Percentiles rank a stretch among this genome's conserved stretches.
Evolutionary conservation across 2,888 invertebrate species (phyloP).

Genomic region (Callyntrura sp.): DNA sequence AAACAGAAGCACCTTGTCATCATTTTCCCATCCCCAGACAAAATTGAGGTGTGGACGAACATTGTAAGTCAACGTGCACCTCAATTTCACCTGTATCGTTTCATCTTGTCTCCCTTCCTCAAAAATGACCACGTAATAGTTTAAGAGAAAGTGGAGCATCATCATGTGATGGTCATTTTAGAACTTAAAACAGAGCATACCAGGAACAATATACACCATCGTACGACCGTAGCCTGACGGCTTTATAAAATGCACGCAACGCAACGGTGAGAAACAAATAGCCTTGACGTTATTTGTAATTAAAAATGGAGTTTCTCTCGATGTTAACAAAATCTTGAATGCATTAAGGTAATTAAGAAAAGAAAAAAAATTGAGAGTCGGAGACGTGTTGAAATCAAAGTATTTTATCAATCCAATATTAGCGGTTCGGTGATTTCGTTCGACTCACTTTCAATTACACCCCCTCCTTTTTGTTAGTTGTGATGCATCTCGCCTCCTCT

Average conservation of each 20-base stretch:
- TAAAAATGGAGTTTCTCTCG: slow-evolving; percentile 47
- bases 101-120: slow-evolving; percentile 69
- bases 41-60: slow-evolving; percentile 45
- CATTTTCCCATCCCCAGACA: not conserved
- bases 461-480: not conserved
- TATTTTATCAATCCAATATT: not conserved
- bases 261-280: slow-evolving; percentile 41
- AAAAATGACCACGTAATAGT: slow-evolving; percentile 50
- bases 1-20: slow-evolving; percentile 47
- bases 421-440: not conserved
- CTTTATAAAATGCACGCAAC: too few species aligned
- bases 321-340: not conserved
- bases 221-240: too few species aligned
- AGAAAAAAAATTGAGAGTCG: not conserved
- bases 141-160: slow-evolving; percentile 48
- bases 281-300: slow-evolving; percentile 54
- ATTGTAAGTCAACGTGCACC: slow-evolving; percentile 56
- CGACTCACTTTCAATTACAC: not conserved
- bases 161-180: not conserved
- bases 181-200: not conserved
- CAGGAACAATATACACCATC: too few species aligned
- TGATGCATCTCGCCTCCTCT: too few species aligned
- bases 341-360: not conserved
- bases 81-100: slow-evolving; percentile 39
- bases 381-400: slow-evolving; percentile 1